Evolutionary conservation across 1,140 invertebrate species (phyloP), one percentile per base, ranked within the genome.

Genomic region (Drosophila sulfurigaster): DNA sequence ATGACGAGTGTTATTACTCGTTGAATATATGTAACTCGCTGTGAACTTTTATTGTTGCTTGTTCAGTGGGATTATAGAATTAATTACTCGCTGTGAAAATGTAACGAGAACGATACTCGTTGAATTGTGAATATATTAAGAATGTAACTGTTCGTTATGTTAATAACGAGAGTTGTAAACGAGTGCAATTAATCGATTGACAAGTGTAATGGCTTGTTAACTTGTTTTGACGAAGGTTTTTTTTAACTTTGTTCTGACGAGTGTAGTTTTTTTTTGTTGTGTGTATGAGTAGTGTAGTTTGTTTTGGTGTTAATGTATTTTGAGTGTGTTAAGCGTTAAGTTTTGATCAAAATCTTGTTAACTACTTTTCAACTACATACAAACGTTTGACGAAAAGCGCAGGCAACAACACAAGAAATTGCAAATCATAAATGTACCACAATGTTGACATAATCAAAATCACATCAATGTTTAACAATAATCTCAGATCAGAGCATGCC

Each of bases 301-400:
- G 5, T 7, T 32, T 0, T 32, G 65, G 28, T 63, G 11, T 25
- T 25, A 0, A 25, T 25, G 20, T 67, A 7, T 60, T 51, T 68
- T 49, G 57, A 67, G 45, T 58, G 13, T 74, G 45, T 75, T 48
- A 67, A 78, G 67, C 62, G 52, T 81, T 58, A 32, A 25, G 49
- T 68, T 51, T 66, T 46, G 25, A 11, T 60, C 28, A 49, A 45
- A 4, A 7, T 51, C 43, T 64, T 62, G 11, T 4, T 41, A 54
- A 16, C 71, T 78, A 80, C 65, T 28, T 68, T 65, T 67, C 13
- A 28, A 28, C 64, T 86, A 85, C 75, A 74, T 88, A 88, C 77
- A 88, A 73, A 87, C 82, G 63, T 68, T 72, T 66, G 68, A 68
- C 80, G 51, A 88, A 64, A 71, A 88, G 83, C 76, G 54, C 82